Conservation (phyloP, 2,113 vertebrate genomes). For the Takifugu flavidus region DNA sequence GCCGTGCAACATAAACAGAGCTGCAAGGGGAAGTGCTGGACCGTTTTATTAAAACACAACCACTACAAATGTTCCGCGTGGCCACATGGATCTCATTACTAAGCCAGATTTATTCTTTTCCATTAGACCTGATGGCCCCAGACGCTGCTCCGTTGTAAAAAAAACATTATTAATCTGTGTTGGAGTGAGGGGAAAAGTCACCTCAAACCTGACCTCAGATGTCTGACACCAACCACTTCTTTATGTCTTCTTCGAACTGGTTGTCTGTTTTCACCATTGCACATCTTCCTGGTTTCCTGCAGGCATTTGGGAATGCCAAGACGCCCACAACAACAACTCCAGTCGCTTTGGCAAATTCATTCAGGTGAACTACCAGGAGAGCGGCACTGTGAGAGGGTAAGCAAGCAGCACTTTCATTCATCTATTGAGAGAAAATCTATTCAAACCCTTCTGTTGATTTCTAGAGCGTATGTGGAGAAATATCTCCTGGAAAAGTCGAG, state of each 20-base stretch:
- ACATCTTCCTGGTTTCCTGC: conserved; percentile 45
- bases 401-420: conserved; percentile 23
- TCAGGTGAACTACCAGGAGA: conserved; percentile 99
- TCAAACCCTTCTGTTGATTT: conserved; percentile 38
- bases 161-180: conserved; percentile 42
- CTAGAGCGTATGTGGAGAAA: conserved; percentile 96
- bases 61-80: conserved; percentile 62
- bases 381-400: conserved; percentile 96
- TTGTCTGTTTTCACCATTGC: conserved; percentile 10
- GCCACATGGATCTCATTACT: conserved; percentile 68
- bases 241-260: conserved; percentile 2
- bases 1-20: conserved; percentile 63
- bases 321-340: conserved; percentile 98
- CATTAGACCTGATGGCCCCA: conserved; percentile 25
- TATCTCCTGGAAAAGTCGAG: conserved; percentile 97
- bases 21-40: conserved; percentile 58
- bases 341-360: conserved; percentile 99
- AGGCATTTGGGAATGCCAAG: conserved; percentile 99
- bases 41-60: conserved; percentile 57
- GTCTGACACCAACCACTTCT: background rate
- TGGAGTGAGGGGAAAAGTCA: conserved; percentile 34
- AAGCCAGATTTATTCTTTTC: conserved; percentile 33
- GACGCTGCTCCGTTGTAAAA: conserved; percentile 41
- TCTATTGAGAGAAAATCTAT: background rate
- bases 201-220: background rate